A percentile compares a stretch with the other conserved stretches of the same genome.
Evolutionary conservation across 2,888 invertebrate genomes (phyloP).

Genomic region (Labia minor): DNA sequence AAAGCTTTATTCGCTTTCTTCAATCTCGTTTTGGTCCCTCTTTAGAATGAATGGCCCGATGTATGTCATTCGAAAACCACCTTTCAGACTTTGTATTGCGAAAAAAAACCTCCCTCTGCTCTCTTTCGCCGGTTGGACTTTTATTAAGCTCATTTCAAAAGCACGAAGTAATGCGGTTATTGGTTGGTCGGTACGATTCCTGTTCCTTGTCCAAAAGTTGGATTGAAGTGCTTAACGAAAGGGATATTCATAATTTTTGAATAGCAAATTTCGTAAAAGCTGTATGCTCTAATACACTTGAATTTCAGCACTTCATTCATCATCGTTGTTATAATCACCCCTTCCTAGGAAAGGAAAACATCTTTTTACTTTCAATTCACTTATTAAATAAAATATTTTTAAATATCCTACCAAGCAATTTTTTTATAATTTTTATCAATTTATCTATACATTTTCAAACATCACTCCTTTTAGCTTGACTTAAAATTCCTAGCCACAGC

Average conservation of each 20-base stretch:
- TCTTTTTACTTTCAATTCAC: no score
- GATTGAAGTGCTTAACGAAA: not conserved
- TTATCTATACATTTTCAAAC: no score
- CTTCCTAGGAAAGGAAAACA: no score
- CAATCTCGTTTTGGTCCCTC: not conserved
- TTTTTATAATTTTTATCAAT: no score
- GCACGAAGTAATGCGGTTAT: not conserved
- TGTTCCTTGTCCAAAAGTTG: not conserved
- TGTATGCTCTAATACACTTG: no score
- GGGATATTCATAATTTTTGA: not conserved
- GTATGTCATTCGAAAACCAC: slow-evolving; percentile 2
- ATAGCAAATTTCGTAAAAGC: not conserved
- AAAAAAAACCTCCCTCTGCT: not conserved
- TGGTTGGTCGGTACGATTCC: not conserved
- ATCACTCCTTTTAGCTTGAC: no score
- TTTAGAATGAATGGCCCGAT: not conserved
- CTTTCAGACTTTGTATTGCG: not conserved
- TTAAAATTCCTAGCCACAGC: no score
- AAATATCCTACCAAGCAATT: no score
- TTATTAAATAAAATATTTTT: no score
- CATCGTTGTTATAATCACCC: no score
- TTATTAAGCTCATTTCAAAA: not conserved
- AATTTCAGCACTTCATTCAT: no score
- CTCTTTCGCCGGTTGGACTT: not conserved
- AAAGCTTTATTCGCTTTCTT: slow-evolving; percentile 7